Percentiles rank a stretch among this genome's conserved stretches.
phyloP scores from a whole-genome alignment of 2,797 vertebrate species.

The Clarias laeviceps region DNA sequence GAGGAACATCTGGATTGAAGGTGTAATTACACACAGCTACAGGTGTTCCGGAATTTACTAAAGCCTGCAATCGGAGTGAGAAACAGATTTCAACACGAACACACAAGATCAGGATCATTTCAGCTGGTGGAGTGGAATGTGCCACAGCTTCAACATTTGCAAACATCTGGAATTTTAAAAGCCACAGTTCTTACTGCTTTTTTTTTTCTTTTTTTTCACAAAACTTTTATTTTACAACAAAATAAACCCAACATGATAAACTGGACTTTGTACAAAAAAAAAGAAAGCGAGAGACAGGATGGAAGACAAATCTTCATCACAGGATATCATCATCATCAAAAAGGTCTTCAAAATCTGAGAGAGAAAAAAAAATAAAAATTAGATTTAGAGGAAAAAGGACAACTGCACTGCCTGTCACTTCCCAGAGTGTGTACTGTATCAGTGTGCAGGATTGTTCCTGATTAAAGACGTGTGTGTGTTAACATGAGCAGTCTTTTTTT shows the following conservation, averaged over 20 bases:
- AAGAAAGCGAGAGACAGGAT: not conserved
- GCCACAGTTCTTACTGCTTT: not conserved
- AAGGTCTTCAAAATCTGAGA: slow-evolving; percentile 78
- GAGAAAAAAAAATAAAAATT: not conserved
- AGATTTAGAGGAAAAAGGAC: no score
- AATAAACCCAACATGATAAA: slow-evolving; percentile 26
- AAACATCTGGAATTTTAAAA: slow-evolving; percentile 71
- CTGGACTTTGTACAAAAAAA: not conserved
- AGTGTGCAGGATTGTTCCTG: not conserved
- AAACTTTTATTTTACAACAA: slow-evolving; percentile 66
- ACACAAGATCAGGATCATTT: slow-evolving; percentile 73
- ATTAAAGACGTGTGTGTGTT: not conserved
- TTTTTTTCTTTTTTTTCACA: slow-evolving; percentile 31
- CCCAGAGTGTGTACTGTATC: not conserved
- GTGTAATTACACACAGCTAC: slow-evolving; percentile 74
- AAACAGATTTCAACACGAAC: slow-evolving; percentile 73
- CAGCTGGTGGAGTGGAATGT: slow-evolving; percentile 70
- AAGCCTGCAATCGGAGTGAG: slow-evolving; percentile 73
- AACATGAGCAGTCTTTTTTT: not conserved
- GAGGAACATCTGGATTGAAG: slow-evolving; percentile 61
- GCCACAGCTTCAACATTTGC: slow-evolving; percentile 63
- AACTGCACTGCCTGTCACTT: not conserved
- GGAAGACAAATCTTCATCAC: slow-evolving; percentile 57
- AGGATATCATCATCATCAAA: slow-evolving; percentile 80
- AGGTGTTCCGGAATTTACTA: slow-evolving; percentile 71